A percentile compares a stretch with the other conserved stretches of the same genome.
Conservation (phyloP, 2,888 invertebrate genomes). For the Papilio demoleus region DNA sequence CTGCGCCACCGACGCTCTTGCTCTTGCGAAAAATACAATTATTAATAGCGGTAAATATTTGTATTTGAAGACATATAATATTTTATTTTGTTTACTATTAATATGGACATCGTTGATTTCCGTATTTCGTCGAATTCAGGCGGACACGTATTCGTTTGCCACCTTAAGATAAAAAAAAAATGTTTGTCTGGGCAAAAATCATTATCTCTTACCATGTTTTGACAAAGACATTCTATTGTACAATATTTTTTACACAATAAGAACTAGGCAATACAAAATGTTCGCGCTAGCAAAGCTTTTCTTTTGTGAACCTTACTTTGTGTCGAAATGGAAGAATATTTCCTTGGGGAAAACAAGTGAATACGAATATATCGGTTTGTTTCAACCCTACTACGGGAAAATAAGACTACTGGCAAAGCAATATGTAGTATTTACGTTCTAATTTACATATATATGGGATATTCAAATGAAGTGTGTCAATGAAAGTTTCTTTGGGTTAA, state of each 20-base stretch:
- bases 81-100: too few species aligned
- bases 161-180: too few species aligned
- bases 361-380: conserved; percentile 37
- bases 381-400: conserved; percentile 8
- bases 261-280: conserved; percentile 31
- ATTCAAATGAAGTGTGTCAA: conserved; percentile 6
- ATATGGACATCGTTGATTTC: too few species aligned
- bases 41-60: too few species aligned
- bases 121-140: too few species aligned
- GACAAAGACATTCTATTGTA: conserved; percentile 17
- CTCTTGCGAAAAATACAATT: too few species aligned
- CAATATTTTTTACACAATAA: conserved; percentile 30
- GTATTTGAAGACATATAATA: too few species aligned
- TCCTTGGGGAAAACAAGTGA: conserved; percentile 39
- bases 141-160: too few species aligned
- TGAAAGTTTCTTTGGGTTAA: conserved; percentile 1
- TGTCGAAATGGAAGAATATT: conserved; percentile 40
- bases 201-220: conserved; percentile 1
- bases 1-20: too few species aligned
- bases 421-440: conserved; percentile 12
- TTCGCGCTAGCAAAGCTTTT: conserved; percentile 29
- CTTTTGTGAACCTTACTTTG: conserved; percentile 35
- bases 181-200: background rate
- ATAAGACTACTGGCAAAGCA: conserved; percentile 19
- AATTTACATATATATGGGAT: conserved; percentile 8